A percentile compares a stretch with the other conserved stretches of the same genome.
phyloP scores from a whole-genome alignment of 2,888 invertebrate genomes.

The Cyclophora punctaria region DNA sequence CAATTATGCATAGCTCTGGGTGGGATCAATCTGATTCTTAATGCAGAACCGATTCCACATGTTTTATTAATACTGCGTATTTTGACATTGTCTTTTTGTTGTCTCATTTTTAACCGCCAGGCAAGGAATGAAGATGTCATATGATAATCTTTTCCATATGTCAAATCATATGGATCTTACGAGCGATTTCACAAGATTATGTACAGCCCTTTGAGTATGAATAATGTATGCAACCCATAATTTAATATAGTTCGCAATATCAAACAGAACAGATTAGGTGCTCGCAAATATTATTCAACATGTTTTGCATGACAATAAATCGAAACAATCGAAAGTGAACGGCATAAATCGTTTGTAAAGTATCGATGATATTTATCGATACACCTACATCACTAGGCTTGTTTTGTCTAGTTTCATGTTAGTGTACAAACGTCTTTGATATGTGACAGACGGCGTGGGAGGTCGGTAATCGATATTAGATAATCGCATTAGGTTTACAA shows the following conservation, averaged over 20 bases:
- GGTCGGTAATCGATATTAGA: conserved; percentile 61
- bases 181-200: too few species aligned
- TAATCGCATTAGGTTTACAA: conserved; percentile 60
- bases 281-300: conserved; percentile 22
- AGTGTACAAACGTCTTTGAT: conserved; percentile 29
- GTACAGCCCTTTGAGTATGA: too few species aligned
- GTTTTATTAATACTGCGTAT: neutral
- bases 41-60: neutral
- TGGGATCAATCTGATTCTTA: conserved; percentile 4
- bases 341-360: conserved; percentile 30
- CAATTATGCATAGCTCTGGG: conserved; percentile 26
- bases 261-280: too few species aligned
- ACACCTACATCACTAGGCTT: conserved; percentile 36
- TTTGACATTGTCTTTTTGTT: too few species aligned
- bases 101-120: too few species aligned
- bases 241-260: too few species aligned
- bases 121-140: too few species aligned
- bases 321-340: conserved; percentile 32
- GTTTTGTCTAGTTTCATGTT: conserved; percentile 27
- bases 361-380: conserved; percentile 34
- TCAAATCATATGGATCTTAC: too few species aligned
- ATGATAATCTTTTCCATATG: too few species aligned
- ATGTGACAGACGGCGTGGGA: conserved; percentile 54
- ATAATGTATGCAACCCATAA: too few species aligned
- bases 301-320: conserved; percentile 31